Conservation (phyloP, 2,113 vertebrate genomes). For the Rhea americana region DNA sequence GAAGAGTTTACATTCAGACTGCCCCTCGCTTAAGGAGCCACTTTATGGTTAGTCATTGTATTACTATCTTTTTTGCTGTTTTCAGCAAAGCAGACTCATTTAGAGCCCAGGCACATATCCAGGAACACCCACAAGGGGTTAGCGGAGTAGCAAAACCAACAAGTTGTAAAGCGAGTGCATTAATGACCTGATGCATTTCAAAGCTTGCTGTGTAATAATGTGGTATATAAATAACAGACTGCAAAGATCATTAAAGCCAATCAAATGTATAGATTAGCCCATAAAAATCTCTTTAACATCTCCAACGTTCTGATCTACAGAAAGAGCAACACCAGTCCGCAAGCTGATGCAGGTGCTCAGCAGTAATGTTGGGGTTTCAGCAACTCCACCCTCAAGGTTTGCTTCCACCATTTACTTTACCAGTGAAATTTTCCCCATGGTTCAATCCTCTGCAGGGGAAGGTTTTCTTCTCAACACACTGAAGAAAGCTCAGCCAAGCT, state of each 20-base stretch:
- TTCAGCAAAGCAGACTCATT: not conserved
- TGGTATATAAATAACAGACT: not conserved
- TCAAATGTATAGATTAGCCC: slow-evolving; percentile 48
- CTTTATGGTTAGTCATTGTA: not conserved
- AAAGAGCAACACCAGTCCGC: not conserved
- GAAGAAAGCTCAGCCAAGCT: too few species aligned
- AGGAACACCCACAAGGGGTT: not conserved
- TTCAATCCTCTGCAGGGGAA: not conserved
- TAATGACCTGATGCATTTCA: slow-evolving; percentile 13
- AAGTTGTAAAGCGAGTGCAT: not conserved
- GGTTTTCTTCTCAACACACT: not conserved
- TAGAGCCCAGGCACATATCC: not conserved
- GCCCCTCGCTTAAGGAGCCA: not conserved
- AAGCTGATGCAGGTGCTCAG: accelerated
- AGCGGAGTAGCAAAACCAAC: slow-evolving; percentile 35
- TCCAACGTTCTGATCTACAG: not conserved
- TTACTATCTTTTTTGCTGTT: not conserved
- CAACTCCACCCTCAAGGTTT: not conserved
- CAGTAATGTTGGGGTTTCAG: not conserved
- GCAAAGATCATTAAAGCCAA: slow-evolving; percentile 52
- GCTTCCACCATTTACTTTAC: accelerated
- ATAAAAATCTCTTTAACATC: slow-evolving; percentile 19
- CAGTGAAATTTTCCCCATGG: accelerated
- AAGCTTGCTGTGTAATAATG: not conserved
- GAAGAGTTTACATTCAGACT: not conserved